These are phyloP conservation scores for Osmerus mordax DNA, from an alignment of 2,113 vertebrate species.

Conservation along the genomic window DNA sequence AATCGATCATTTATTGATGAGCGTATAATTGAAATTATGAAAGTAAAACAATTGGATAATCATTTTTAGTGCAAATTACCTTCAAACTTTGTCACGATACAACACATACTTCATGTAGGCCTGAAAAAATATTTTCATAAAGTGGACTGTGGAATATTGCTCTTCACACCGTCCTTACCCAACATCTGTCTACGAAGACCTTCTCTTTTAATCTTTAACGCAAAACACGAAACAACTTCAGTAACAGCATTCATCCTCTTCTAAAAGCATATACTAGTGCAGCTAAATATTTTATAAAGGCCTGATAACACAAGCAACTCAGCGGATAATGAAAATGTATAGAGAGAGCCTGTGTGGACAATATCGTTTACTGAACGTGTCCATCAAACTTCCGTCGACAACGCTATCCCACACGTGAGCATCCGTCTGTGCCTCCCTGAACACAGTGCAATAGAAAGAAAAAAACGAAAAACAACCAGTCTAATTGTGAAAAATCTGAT, in stretches of 20 bases:
- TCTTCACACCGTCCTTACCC: conserved; percentile 42
- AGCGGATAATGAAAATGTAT: conserved; percentile 66
- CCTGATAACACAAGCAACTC: conserved; percentile 69
- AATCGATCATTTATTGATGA: too few species aligned
- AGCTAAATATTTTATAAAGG: conserved; percentile 75
- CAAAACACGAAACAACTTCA: conserved; percentile 74
- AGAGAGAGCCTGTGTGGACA: conserved; percentile 28
- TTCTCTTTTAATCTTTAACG: conserved; percentile 73
- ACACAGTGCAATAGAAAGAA: not conserved
- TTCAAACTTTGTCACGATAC: not conserved
- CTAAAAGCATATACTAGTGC: conserved; percentile 74
- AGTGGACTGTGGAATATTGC: conserved; percentile 11
- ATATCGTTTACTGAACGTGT: conserved; percentile 44
- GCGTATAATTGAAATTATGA: too few species aligned
- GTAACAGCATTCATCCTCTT: conserved; percentile 69
- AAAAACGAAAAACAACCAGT: too few species aligned
- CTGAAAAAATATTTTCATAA: conserved; percentile 22
- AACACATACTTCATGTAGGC: conserved; percentile 1
- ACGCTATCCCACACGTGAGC: conserved; percentile 7
- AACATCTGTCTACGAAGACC: conserved; percentile 61
- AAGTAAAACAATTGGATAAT: too few species aligned
- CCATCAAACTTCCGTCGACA: conserved; percentile 39
- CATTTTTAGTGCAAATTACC: not conserved
- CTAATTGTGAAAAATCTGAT: not conserved
- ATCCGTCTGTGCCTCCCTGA: not conserved